Conservation (phyloP, 1,140 invertebrate species). For the Pentalonia nigronervosa region DNA sequence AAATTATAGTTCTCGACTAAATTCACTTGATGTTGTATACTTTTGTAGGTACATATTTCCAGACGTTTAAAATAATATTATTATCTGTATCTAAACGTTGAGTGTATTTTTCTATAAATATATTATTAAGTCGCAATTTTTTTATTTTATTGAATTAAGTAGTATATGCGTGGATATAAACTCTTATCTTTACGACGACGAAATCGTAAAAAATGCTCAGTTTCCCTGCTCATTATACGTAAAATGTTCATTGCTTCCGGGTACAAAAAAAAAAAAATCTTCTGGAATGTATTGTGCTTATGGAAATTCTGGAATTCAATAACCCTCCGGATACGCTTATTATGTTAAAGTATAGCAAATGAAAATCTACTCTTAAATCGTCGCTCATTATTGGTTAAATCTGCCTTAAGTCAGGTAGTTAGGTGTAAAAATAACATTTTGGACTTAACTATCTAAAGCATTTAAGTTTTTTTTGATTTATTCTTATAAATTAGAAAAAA, state of each 20-base stretch:
- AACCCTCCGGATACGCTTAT: conserved; percentile 12
- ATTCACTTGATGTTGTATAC: background rate
- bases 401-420: background rate
- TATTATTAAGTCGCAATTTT: background rate
- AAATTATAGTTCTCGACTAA: background rate
- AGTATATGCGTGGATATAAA: background rate
- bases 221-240: conserved; percentile 16
- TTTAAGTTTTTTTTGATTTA: background rate
- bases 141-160: background rate
- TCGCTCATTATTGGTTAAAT: background rate
- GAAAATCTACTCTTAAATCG: conserved; percentile 19
- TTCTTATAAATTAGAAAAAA: background rate
- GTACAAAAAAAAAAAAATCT: background rate
- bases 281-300: background rate
- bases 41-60: background rate
- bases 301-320: conserved; percentile 40
- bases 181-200: conserved; percentile 11
- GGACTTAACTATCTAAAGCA: background rate
- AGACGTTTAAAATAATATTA: background rate
- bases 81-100: background rate
- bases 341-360: conserved; percentile 28
- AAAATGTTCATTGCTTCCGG: conserved; percentile 28
- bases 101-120: background rate
- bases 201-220: conserved; percentile 23
- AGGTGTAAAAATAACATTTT: background rate